Base-by-base conservation (phyloP, 1,140 invertebrate species). In the Pomacea maculata region DNA sequence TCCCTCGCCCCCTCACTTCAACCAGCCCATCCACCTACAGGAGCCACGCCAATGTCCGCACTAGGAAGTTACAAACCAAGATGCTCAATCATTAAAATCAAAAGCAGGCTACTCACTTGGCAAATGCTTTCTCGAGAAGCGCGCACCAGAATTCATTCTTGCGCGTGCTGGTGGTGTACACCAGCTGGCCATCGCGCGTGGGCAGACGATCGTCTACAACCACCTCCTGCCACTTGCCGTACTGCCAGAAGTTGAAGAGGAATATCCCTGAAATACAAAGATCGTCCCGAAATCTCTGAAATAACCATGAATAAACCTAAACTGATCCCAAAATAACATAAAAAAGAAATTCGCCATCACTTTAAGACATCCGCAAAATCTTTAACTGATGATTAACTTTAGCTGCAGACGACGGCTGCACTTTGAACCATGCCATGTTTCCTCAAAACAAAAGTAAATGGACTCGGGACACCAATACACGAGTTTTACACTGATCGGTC, bases 111-210 rank as follows among this genome's bases (percentile, higher is more conserved):
- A 80, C 83, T 84, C 84, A 89, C 96, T 99, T 99, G n/a, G 98
- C 98, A 92, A 99, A 99, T 0, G 98, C 98, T 92, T 99, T 99
- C 89, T 99, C 98, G 54, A 99, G 90, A 34, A 99, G 92, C 0
- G 98, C 97, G 89, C 96, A 97, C 98, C 98, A 99, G 91, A 99
- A 99, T 78, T 93, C 92, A 86, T 97, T 98, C 64, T 93, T 94
- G 86, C 97, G 96, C 0, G 95, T 94, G 0, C 97, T 99, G 89
- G 97, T 96, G 86, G 99, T 94, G 92, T 97, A 99, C 45, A 99
- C 93, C 1, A 99, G 93, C 89, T 96, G 94, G 0, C 96, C 97
- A 71, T 95, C 93, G 89, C 95, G 95, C 0, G 97, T 99, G 0
- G 98, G 98, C 72, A 99, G 92, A 67, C 97, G 93, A 91, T 99